These are phyloP conservation scores for Macheiramphus alcinus DNA, from an alignment of 2,113 vertebrate species.

Conservation along the genomic window DNA sequence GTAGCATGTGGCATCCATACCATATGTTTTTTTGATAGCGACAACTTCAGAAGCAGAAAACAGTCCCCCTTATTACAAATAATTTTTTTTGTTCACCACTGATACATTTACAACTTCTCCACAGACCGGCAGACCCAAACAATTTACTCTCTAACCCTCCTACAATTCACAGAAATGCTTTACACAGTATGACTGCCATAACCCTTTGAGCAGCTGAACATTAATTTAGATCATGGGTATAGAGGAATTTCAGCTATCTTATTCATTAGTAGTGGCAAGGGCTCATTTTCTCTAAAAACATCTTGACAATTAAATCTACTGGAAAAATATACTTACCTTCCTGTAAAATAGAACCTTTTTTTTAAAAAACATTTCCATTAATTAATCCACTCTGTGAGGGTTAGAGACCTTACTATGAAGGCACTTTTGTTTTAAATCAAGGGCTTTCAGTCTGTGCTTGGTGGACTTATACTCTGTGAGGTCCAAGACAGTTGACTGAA, in stretches of 20 bases:
- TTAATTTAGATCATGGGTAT: background rate
- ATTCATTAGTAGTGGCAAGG: background rate
- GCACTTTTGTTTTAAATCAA: background rate
- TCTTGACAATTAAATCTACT: background rate
- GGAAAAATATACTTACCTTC: background rate
- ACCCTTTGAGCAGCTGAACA: background rate
- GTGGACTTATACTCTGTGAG: background rate
- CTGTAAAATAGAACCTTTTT: background rate
- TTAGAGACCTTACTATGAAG: background rate
- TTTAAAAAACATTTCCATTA: background rate
- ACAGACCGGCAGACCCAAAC: background rate
- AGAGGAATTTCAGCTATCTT: background rate
- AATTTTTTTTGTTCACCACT: background rate
- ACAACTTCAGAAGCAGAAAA: background rate
- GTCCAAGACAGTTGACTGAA: background rate
- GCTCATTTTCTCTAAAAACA: background rate
- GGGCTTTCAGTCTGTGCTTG: background rate
- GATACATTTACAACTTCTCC: background rate
- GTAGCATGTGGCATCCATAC: background rate
- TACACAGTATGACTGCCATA: background rate
- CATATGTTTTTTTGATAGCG: accelerated
- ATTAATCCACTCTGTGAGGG: background rate
- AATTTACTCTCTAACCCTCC: background rate
- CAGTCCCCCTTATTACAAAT: background rate
- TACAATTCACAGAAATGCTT: background rate